Percentiles rank a stretch among this genome's conserved stretches.
Evolutionary conservation across 2,797 vertebrate genomes (phyloP).

Genomic region (Coregonus ussuriensis): DNA sequence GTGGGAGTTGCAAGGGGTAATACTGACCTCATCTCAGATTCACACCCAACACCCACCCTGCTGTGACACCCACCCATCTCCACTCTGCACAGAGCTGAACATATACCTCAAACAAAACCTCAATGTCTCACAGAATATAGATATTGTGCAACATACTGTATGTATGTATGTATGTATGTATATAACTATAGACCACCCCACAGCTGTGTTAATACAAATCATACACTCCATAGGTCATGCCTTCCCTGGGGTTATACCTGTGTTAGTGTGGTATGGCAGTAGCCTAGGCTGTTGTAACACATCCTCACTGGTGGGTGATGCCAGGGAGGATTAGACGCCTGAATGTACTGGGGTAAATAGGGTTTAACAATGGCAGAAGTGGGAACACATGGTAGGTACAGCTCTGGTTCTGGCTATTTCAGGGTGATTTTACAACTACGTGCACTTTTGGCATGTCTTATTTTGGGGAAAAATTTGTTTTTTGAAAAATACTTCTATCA

Average conservation of each 20-base stretch:
- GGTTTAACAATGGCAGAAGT: no score
- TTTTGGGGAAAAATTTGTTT: no score
- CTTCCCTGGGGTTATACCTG: neutral
- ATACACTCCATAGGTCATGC: neutral
- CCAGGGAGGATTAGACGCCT: neutral
- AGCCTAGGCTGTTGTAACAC: no score
- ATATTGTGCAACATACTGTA: no score
- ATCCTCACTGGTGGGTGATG: neutral
- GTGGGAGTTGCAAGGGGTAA: neutral
- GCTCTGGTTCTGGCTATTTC: no score
- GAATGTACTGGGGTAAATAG: neutral
- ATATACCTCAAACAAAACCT: neutral
- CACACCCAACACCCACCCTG: neutral
- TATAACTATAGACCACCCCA: no score
- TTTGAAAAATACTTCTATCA: no score
- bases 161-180: no score
- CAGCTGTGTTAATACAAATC: no score
- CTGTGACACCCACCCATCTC: no score
- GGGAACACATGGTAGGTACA: no score
- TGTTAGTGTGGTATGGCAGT: neutral
- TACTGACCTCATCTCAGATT: neutral
- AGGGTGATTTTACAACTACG: neutral
- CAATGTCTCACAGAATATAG: neutral
- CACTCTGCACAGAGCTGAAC: neutral
- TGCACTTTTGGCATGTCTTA: no score